A percentile compares a stretch with the other conserved stretches of the same genome.
Evolutionary conservation across 2,888 invertebrate genomes (phyloP).

Genomic region (Folsomia manolachei): DNA sequence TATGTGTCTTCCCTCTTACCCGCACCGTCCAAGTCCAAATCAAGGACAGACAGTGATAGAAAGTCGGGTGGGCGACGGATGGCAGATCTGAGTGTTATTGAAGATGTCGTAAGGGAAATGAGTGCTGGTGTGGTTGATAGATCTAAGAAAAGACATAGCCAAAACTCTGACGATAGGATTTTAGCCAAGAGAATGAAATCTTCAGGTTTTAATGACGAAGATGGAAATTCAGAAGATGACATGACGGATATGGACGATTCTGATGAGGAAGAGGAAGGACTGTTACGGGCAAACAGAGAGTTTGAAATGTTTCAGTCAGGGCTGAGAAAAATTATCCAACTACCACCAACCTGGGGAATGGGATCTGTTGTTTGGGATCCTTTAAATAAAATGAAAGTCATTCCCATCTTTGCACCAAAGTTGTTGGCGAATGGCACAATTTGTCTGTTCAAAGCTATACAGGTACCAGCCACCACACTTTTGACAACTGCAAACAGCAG

Average conservation of each 20-base stretch:
- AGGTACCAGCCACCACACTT: slow-evolving; percentile 36
- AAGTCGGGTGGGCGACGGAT: not conserved
- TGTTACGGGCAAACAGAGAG: slow-evolving; percentile 30
- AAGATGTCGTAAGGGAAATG: slow-evolving; percentile 7
- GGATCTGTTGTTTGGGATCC: slow-evolving; percentile 47
- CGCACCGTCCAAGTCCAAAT: not conserved
- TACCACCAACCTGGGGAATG: slow-evolving; percentile 45
- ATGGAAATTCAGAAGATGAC: slow-evolving; percentile 6
- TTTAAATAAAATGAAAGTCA: slow-evolving; percentile 39
- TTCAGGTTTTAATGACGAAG: slow-evolving; percentile 1
- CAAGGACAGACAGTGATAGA: not conserved
- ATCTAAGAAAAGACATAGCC: not conserved
- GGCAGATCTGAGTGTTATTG: slow-evolving; percentile 15
- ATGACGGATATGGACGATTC: slow-evolving; percentile 10
- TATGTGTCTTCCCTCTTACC: not conserved
- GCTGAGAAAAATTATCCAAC: slow-evolving; percentile 27
- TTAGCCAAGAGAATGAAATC: not conserved
- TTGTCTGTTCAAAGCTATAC: slow-evolving; percentile 38
- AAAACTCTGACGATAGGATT: not conserved
- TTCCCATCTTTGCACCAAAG: slow-evolving; percentile 42
- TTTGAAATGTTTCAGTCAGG: slow-evolving; percentile 41
- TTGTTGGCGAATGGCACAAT: slow-evolving; percentile 36
- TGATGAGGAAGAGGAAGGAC: slow-evolving; percentile 17
- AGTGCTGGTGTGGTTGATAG: not conserved
- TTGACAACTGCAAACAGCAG: not conserved